Evolutionary conservation across 2,888 invertebrate genomes (phyloP).

Genomic region (Napeogenes inachia): DNA sequence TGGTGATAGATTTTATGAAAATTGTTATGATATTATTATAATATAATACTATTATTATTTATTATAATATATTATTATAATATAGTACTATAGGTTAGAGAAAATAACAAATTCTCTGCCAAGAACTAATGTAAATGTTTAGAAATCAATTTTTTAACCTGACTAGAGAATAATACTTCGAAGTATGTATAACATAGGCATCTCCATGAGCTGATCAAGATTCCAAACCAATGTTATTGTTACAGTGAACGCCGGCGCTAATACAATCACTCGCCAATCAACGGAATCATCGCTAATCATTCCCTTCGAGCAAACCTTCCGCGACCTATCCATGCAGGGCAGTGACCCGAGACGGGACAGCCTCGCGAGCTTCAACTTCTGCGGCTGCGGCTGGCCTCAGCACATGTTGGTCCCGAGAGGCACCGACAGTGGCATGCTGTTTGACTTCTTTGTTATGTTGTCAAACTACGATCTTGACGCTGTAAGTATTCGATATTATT

Average conservation of each 20-base stretch:
- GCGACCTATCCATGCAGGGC: conserved; percentile 60
- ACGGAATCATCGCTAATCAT: conserved; percentile 78
- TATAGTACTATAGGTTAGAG: too few species aligned
- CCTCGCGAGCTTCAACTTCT: conserved; percentile 70
- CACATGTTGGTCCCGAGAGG: conserved; percentile 77
- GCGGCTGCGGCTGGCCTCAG: conserved; percentile 80
- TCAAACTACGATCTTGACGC: conserved; percentile 67
- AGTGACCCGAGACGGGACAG: conserved; percentile 37
- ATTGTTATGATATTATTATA: too few species aligned
- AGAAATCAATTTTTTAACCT: too few species aligned
- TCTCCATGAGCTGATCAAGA: background rate
- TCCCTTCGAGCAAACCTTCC: conserved; percentile 77
- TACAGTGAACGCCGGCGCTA: conserved; percentile 77
- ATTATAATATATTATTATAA: too few species aligned
- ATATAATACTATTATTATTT: too few species aligned
- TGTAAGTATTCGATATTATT: conserved; percentile 40
- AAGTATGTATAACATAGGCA: too few species aligned
- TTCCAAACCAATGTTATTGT: conserved; percentile 10
- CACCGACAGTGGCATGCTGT: conserved; percentile 51
- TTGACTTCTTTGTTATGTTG: conserved; percentile 66
- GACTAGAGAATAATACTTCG: too few species aligned
- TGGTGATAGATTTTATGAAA: too few species aligned
- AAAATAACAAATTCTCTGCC: too few species aligned
- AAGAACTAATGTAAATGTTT: too few species aligned
- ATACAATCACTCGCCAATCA: conserved; percentile 75